Evolutionary conservation across 2,113 vertebrate genomes (phyloP).

Genomic region (Hyla sarda): DNA sequence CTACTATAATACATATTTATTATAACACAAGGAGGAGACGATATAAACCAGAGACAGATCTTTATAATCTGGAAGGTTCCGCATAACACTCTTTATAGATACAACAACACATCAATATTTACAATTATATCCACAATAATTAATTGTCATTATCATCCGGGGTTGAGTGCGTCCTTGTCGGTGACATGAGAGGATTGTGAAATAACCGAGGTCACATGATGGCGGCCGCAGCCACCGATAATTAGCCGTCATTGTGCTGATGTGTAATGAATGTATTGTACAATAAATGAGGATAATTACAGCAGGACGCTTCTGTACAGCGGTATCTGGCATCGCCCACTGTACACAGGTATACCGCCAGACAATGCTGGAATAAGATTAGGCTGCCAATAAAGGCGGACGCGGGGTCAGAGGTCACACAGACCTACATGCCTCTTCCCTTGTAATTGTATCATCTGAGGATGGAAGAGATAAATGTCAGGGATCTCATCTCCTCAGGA

Average conservation of each 20-base stretch:
- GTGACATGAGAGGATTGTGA: background rate
- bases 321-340: background rate
- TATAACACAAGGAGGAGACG: too few relatives aligned
- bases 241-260: background rate
- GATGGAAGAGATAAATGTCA: background rate
- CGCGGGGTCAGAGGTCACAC: slow-evolving; percentile 47
- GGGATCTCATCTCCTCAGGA: background rate
- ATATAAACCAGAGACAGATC: too few relatives aligned
- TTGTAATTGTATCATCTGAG: slow-evolving; percentile 60
- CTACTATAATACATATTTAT: too few relatives aligned
- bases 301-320: background rate
- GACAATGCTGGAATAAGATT: background rate
- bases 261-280: background rate
- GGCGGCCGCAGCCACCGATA: background rate
- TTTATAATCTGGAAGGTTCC: background rate
- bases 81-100: background rate
- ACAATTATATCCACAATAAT: background rate
- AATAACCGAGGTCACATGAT: background rate
- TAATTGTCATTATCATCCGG: slow-evolving; percentile 3
- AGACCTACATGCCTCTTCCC: slow-evolving; percentile 54
- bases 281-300: background rate
- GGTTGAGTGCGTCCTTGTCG: background rate
- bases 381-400: background rate
- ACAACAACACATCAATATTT: background rate
- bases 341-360: background rate